Evolutionary conservation across 2,888 invertebrate genomes (phyloP).

Genomic region (Megaustenia siamemsis): DNA sequence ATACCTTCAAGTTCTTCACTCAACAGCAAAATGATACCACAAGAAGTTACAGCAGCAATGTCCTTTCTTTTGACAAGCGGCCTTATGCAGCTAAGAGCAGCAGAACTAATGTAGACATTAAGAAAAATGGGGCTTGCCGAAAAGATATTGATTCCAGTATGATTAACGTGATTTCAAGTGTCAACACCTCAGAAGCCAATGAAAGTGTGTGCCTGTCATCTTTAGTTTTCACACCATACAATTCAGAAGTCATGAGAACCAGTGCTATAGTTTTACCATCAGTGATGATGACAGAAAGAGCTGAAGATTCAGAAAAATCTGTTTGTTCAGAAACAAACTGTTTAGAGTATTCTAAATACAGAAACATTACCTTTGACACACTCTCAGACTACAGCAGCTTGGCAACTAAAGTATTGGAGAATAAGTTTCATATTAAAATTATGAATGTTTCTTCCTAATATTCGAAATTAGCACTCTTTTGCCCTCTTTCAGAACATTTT

Average conservation of each 20-base stretch:
- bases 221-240: neutral
- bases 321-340: neutral
- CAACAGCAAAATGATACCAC: neutral
- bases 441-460: too few species aligned
- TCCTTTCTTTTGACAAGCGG: neutral
- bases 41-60: neutral
- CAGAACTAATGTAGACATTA: neutral
- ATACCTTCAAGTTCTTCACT: neutral
- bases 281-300: neutral
- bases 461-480: too few species aligned
- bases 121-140: neutral
- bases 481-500: too few species aligned
- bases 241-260: neutral
- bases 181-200: too few species aligned
- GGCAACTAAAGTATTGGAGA: neutral
- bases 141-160: neutral
- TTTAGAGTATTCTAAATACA: constrained; percentile 4
- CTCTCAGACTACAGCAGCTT: neutral
- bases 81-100: neutral
- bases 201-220: neutral
- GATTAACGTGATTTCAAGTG: neutral
- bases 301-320: neutral
- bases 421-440: neutral
- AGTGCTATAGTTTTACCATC: neutral
- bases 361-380: neutral